A percentile compares a stretch with the other conserved stretches of the same genome.
These are phyloP conservation scores for Caenorhabditis angaria DNA, from an alignment of 2,888 invertebrate species.

Conservation along the genomic window DNA sequence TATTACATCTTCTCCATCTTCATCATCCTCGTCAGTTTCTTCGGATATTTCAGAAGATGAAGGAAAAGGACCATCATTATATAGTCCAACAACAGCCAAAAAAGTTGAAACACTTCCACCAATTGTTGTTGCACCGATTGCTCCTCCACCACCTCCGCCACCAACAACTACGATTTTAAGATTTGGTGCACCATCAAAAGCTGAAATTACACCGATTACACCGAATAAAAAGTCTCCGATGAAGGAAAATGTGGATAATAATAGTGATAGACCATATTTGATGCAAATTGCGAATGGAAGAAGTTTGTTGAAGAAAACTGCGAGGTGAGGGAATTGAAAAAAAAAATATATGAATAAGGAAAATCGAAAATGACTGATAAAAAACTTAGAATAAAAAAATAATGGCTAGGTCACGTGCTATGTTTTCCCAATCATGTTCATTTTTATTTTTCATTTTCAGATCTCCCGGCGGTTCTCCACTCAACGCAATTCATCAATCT, in stretches of 20 bases:
- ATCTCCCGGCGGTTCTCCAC: constrained; percentile 38
- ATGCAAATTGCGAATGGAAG: constrained; percentile 40
- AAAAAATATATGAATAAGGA: too few species aligned
- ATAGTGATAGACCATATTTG: constrained; percentile 27
- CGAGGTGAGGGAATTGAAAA: constrained; percentile 11
- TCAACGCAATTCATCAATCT: constrained; percentile 5
- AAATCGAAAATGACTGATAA: too few species aligned
- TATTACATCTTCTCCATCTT: constrained; percentile 21
- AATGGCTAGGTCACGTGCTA: neutral
- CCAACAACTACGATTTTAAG: constrained; percentile 8
- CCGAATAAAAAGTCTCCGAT: constrained; percentile 5
- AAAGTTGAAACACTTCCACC: constrained; percentile 6
- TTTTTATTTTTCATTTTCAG: constrained; percentile 11
- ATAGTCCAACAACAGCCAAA: constrained; percentile 25
- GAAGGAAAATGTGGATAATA: neutral
- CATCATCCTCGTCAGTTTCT: too few species aligned
- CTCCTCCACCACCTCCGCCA: constrained; percentile 36
- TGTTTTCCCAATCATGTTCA: neutral
- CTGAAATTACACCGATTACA: constrained; percentile 3
- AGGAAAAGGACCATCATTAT: constrained; percentile 40
- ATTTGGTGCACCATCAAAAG: constrained; percentile 6
- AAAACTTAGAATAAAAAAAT: too few species aligned
- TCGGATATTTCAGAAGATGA: constrained; percentile 36
- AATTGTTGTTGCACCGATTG: constrained; percentile 6
- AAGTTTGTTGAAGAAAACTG: constrained; percentile 30